Evolutionary conservation across 1,140 invertebrate species (phyloP).

Genomic region (Hylyphantes graminicola): DNA sequence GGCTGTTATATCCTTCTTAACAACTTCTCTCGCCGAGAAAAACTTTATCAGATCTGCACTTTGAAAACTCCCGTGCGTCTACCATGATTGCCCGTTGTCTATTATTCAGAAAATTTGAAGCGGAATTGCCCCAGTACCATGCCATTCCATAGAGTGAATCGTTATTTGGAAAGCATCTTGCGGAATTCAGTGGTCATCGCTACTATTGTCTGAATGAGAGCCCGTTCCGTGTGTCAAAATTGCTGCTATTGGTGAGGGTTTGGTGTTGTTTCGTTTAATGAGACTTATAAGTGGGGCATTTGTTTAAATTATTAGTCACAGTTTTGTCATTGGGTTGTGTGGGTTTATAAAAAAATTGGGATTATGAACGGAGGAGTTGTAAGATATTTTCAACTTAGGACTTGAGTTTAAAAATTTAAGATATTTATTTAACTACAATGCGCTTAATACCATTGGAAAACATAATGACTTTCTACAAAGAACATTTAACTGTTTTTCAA

Average conservation of each 20-base stretch:
- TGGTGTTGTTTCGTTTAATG: conserved; percentile 30
- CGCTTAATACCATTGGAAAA: no score
- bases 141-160: conserved; percentile 4
- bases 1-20: neutral
- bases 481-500: no score
- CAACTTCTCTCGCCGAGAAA: conserved; percentile 2
- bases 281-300: conserved; percentile 12
- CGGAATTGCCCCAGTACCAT: neutral
- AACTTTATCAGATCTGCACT: conserved; percentile 32
- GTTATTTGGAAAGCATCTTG: conserved; percentile 32
- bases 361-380: no score
- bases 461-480: no score
- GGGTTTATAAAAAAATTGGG: no score
- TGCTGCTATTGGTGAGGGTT: neutral
- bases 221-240: conserved; percentile 27
- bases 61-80: conserved; percentile 16
- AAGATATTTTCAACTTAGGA: no score
- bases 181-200: neutral
- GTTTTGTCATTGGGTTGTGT: no score
- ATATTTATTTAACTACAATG: no score
- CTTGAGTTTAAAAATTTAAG: no score
- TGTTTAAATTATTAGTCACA: no score
- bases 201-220: neutral
- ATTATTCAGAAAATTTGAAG: conserved; percentile 39
- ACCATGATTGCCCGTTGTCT: conserved; percentile 32